These are phyloP conservation scores for Corella eumyota DNA, from an alignment of 23 tunicate genomes.

Conservation along the genomic window DNA sequence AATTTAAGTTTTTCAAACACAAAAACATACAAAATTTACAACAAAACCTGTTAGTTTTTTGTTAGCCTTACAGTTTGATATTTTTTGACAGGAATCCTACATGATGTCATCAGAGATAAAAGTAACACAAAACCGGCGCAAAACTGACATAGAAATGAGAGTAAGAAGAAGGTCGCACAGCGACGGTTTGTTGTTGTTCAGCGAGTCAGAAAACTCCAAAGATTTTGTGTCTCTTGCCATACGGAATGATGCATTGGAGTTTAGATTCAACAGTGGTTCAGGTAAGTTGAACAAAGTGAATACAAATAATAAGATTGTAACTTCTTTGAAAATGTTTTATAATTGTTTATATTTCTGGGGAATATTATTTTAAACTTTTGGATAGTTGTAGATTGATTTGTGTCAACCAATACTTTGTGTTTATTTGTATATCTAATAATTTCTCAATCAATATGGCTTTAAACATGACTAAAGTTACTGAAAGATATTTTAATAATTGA, in stretches of 20 bases:
- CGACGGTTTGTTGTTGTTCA: constrained; percentile 65
- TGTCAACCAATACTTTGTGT: background rate
- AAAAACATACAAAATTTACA: background rate
- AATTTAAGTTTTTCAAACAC: background rate
- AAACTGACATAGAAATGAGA: constrained; percentile 35
- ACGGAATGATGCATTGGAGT: constrained; percentile 51
- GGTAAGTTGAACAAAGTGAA: too few species aligned
- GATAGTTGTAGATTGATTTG: too few species aligned
- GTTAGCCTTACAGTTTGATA: too few species aligned
- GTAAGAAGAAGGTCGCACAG: constrained; percentile 31
- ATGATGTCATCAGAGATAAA: constrained; percentile 22
- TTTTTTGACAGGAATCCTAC: constrained; percentile 56
- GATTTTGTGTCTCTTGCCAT: constrained; percentile 45
- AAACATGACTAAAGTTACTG: background rate
- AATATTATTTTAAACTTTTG: too few species aligned
- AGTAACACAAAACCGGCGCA: constrained; percentile 16
- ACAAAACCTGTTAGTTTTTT: background rate
- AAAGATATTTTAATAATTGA: background rate
- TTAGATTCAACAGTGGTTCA: constrained; percentile 55
- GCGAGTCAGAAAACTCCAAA: constrained; percentile 17
- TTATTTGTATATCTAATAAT: background rate
- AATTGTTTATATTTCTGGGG: too few species aligned
- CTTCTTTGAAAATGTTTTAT: too few species aligned
- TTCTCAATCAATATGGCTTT: background rate
- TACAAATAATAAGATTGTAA: too few species aligned